Evolutionary conservation across 2,113 vertebrate species (phyloP).

Genomic region (Cyprinodon tularosa): DNA sequence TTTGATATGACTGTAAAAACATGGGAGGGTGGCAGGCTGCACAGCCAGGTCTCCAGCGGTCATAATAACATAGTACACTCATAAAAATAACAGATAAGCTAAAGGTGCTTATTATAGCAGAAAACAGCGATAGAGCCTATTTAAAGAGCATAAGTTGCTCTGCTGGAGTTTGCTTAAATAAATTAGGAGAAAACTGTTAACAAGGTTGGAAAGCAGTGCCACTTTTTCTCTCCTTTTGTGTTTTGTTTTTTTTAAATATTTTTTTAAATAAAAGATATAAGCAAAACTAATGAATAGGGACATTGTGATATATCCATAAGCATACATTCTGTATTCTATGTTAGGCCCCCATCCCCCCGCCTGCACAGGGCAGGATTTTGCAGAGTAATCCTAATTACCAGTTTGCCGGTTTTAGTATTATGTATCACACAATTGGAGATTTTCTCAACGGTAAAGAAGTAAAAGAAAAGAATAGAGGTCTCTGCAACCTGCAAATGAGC

Average conservation of each 20-base stretch:
- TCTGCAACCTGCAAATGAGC: constrained; percentile 21
- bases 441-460: constrained; percentile 22
- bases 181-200: background rate
- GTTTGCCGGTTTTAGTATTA: constrained; percentile 54
- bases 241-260: background rate
- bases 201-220: background rate
- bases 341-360: constrained; percentile 47
- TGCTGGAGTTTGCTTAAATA: constrained; percentile 13
- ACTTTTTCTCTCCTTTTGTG: no score
- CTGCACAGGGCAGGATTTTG: constrained; percentile 42
- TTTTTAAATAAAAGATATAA: background rate
- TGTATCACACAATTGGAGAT: constrained; percentile 49
- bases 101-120: constrained; percentile 65
- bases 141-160: constrained; percentile 9
- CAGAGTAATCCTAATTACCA: constrained; percentile 57
- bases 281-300: background rate
- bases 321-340: constrained; percentile 15
- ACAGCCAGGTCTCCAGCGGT: constrained; percentile 32
- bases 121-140: constrained; percentile 31
- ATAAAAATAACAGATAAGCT: constrained; percentile 63
- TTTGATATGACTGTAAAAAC: constrained; percentile 53
- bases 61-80: constrained; percentile 67
- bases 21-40: constrained; percentile 36
- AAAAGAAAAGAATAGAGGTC: constrained; percentile 10
- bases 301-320: constrained; percentile 2